These are phyloP conservation scores for Psittacula cyanocephala DNA, from an alignment of 2,113 vertebrate genomes.

Conservation along the genomic window DNA sequence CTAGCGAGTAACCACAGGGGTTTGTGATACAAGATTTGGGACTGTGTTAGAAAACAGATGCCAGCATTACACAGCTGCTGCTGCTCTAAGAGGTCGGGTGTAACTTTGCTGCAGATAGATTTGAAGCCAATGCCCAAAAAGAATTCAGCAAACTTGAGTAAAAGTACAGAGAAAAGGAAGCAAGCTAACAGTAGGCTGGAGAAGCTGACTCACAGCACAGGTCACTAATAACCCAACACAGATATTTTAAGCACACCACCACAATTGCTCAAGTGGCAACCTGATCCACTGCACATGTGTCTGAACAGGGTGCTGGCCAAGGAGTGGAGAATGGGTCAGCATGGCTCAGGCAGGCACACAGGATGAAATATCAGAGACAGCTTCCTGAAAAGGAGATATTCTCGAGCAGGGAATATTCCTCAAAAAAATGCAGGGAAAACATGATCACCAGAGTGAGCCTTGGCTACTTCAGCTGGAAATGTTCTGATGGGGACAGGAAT, in stretches of 20 bases:
- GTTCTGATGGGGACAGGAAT: neutral
- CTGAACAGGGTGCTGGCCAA: neutral
- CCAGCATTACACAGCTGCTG: neutral
- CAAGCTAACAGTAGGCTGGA: neutral
- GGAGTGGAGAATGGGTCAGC: neutral
- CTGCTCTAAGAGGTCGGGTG: neutral
- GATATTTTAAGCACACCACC: conserved; percentile 3
- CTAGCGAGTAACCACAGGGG: neutral
- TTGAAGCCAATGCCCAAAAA: neutral
- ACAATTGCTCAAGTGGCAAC: neutral
- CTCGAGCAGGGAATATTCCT: neutral
- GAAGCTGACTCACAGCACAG: neutral
- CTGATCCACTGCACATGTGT: neutral
- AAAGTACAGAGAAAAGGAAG: neutral
- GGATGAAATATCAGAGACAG: conserved; percentile 7
- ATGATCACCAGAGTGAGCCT: neutral
- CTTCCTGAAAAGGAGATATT: neutral
- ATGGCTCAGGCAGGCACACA: neutral
- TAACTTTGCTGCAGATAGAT: neutral
- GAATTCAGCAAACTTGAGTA: neutral
- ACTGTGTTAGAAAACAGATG: neutral
- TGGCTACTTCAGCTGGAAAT: neutral
- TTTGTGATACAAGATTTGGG: neutral
- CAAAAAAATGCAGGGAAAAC: neutral
- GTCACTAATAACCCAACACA: neutral